Evolutionary conservation across 2,113 vertebrate species (phyloP).

Genomic region (Odocoileus hemionus): DNA sequence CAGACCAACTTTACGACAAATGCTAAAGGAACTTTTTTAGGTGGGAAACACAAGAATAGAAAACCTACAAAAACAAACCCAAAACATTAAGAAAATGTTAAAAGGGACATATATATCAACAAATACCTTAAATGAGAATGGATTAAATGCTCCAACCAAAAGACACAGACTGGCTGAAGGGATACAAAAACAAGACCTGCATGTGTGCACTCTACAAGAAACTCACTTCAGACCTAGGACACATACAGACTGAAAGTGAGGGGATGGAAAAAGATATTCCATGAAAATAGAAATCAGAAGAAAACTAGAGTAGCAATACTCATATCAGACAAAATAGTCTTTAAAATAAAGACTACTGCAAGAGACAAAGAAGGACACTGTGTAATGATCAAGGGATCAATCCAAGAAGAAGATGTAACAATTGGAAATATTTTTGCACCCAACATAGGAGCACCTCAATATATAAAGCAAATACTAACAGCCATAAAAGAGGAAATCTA

Average conservation of each 20-base stretch:
- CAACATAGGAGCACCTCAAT: background rate
- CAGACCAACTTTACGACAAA: background rate
- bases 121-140: background rate
- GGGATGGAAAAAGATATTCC: background rate
- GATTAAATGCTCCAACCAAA: background rate
- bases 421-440: background rate
- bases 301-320: background rate
- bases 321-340: background rate
- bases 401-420: background rate
- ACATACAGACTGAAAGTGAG: background rate
- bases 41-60: background rate
- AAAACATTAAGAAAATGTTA: background rate
- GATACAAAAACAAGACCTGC: background rate
- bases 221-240: background rate
- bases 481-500: background rate
- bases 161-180: background rate
- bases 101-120: background rate
- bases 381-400: background rate
- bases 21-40: background rate
- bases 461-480: background rate
- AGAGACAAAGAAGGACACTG: background rate
- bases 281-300: background rate
- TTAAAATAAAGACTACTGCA: background rate
- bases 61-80: background rate
- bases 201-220: background rate